A percentile compares a stretch with the other conserved stretches of the same genome.
Evolutionary conservation across 1,140 invertebrate species (phyloP).

Genomic region (Papilio polytes): DNA sequence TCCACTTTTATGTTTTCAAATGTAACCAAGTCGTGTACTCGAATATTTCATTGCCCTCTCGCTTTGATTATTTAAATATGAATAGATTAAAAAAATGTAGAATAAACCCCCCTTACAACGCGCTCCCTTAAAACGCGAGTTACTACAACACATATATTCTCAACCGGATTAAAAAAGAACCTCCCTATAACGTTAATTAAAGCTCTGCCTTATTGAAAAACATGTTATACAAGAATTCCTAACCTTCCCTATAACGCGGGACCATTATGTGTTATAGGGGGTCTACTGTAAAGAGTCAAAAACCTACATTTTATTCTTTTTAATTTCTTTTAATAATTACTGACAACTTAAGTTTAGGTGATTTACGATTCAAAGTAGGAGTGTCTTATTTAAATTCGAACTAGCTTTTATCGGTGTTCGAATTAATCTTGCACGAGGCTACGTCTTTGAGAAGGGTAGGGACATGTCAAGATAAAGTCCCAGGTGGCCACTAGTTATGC

Average conservation of each 20-base stretch:
- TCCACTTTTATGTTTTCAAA: constrained; percentile 20
- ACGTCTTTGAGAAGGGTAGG: constrained; percentile 31
- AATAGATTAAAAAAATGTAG: neutral
- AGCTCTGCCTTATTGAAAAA: too few species aligned
- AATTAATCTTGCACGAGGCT: constrained; percentile 35
- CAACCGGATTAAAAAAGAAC: too few species aligned
- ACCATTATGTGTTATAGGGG: too few species aligned
- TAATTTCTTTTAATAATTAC: too few species aligned
- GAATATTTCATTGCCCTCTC: constrained; percentile 10
- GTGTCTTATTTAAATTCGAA: constrained; percentile 33
- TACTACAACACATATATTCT: too few species aligned
- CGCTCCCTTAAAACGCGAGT: too few species aligned
- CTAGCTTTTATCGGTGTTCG: constrained; percentile 18
- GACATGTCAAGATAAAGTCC: constrained; percentile 31
- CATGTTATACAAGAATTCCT: too few species aligned
- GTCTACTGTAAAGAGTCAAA: too few species aligned
- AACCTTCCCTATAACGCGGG: too few species aligned
- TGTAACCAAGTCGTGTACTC: constrained; percentile 10
- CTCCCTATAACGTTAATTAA: too few species aligned
- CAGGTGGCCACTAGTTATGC: constrained; percentile 27
- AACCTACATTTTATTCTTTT: too few species aligned
- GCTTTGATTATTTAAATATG: constrained; percentile 17
- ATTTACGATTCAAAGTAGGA: constrained; percentile 28
- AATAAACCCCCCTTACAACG: too few species aligned
- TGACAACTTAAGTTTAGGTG: neutral